Base-by-base conservation (phyloP, 2,888 invertebrate genomes). In the Drosophila koepferae region DNA sequence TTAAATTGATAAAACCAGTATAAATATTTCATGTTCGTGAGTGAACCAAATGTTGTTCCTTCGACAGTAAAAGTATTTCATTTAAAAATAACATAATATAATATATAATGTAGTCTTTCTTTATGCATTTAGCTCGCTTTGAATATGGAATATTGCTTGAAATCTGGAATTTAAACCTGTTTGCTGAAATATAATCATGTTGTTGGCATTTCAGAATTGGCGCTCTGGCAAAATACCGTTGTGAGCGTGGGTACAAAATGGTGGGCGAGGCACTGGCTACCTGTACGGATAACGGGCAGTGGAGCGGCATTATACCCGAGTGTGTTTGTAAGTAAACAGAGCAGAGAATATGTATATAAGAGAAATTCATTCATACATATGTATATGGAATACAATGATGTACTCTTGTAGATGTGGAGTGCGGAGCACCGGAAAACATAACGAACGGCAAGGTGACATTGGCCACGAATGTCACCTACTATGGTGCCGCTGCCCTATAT, bases 171-270 rank as follows among this genome's bases (percentile, higher is more conserved):
- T 12, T 6, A 20, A 49, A 28, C 38, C 48, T 10, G 40, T 38
- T 40, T 40, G 38, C 16, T 38, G 14, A 31, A 31, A 16, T 61
- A 8, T n/a, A 20, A 31, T 40, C 28, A 8, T 49, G 51, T 23
- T 9, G 20, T 12, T 38, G 31, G 3, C 12, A 18, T 43, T 43
- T 36, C 8, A 93, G 93, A 66, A 97, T 98, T 77, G 97, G 97
- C 0, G 97, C 98, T 0, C 93, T 97, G 20, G 96, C 97, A 1
- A 98, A 98, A 92, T 98, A 98, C 92, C 94, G 97, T 20, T 98
- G 98, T 90, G 98, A 98, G 91, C 94, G 97, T 65, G 98, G 98
- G 0, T 98, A 98, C 93, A 97, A 97, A 93, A 96, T 98, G 55
- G 94, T 97, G 1, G 98, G 98, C 0, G 97, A 97, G 90, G 96